Evolutionary conservation across 2,797 vertebrate species (phyloP).

Genomic region (Iguana delicatissima): DNA sequence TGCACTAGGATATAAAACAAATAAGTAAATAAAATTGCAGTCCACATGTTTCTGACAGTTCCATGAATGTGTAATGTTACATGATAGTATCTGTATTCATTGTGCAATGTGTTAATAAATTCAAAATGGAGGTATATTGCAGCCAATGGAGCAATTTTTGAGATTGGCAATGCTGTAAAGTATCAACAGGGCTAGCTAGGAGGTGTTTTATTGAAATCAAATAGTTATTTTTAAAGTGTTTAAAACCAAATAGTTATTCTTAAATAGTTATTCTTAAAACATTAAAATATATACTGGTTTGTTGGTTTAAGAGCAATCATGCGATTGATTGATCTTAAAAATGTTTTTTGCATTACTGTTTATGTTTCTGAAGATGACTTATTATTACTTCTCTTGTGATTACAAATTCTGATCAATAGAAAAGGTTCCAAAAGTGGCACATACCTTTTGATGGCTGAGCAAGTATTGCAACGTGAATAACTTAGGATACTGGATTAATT

Average conservation of each 20-base stretch:
- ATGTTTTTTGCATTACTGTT: no score
- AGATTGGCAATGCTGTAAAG: background rate
- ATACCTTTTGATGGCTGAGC: background rate
- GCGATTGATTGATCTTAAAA: no score
- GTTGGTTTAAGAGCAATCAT: no score
- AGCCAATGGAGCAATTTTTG: background rate
- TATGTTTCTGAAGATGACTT: no score
- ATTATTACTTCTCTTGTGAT: background rate
- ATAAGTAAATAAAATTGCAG: no score
- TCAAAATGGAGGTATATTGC: background rate
- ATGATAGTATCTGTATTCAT: background rate
- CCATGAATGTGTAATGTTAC: background rate
- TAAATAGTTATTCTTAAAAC: no score
- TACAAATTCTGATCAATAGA: background rate
- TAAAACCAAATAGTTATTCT: no score
- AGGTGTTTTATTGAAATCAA: background rate
- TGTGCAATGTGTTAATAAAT: constrained; percentile 6
- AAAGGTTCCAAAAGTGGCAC: background rate
- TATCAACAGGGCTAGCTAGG: background rate
- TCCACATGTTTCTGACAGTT: background rate
- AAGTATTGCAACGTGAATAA: constrained; percentile 6
- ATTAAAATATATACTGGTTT: no score
- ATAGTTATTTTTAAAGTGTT: no score
- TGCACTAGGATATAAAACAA: background rate
- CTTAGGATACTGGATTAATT: background rate